Percentiles rank a stretch among this genome's conserved stretches.
Conservation (phyloP, 2,888 invertebrate genomes). For the Drosophila parthenogenetica region DNA sequence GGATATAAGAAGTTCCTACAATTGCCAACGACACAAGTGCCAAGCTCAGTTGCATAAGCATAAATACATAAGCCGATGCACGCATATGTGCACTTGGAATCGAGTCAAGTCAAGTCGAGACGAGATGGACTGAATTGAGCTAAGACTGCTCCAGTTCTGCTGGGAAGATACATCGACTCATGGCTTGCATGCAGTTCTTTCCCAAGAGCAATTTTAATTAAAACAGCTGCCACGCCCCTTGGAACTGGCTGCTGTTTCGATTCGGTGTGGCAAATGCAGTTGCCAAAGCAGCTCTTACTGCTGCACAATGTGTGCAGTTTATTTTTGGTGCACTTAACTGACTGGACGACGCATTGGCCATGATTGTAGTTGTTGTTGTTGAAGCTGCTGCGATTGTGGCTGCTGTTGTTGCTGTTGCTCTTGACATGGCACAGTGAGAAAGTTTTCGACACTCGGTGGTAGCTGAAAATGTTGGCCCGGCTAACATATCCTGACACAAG, state of each 20-base stretch:
- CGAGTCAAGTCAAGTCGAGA: neutral
- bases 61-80: conserved; percentile 67
- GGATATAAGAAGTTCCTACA: conserved; percentile 44
- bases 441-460: conserved; percentile 62
- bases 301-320: conserved; percentile 70
- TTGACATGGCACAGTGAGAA: conserved; percentile 63
- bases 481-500: conserved; percentile 78
- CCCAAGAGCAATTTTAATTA: conserved; percentile 54
- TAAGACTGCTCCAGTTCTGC: conserved; percentile 6
- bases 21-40: conserved; percentile 45
- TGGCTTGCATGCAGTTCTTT: conserved; percentile 27
- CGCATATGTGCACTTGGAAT: conserved; percentile 45
- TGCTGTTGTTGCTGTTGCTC: conserved; percentile 47
- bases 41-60: conserved; percentile 73
- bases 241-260: conserved; percentile 34
- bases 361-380: conserved; percentile 27
- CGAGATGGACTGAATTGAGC: neutral
- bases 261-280: conserved; percentile 54
- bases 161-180: conserved; percentile 20
- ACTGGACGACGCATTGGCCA: conserved; percentile 57
- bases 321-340: conserved; percentile 72
- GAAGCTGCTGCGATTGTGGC: neutral
- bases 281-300: conserved; percentile 58
- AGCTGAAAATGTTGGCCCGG: conserved; percentile 62
- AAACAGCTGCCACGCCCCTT: conserved; percentile 37